Evolutionary conservation across 92 coral and sea anemone genomes (phyloP), one percentile per base, ranked within the genome.

Genomic region (Micromussa lordhowensis): DNA sequence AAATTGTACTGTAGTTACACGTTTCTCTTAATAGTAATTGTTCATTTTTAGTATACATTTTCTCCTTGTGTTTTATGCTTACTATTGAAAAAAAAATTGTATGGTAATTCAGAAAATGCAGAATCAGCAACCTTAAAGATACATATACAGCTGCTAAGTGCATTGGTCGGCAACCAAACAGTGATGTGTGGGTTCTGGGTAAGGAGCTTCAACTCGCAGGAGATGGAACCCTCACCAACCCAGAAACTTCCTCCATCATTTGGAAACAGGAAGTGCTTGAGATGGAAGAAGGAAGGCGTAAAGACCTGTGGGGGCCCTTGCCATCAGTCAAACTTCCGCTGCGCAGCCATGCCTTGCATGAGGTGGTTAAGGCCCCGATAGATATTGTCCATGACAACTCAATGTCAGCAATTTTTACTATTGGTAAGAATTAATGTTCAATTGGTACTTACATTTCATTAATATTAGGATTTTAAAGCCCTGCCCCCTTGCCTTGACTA

Each of bases 361-460:
- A 36, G 29, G 1, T 58, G 77, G 15, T 83, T 0, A 53, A 68
- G 30, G 36, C 81, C 49, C 35, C 77, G 30, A 4, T 40, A 18
- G 4, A 16, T 18, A 89, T 88, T 2, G 32, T 89, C 1, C 85
- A 89, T 59, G 75, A 89, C 34, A 89, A 89, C 51, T 38, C 34
- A 2, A 74, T 83, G 84, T 85, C 88, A 31, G 92, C 64, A 14
- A 40, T 89, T 4, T 89, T 89, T 51, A 75, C 89, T 13, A 89
- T 83, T 3, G 92, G 92, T 89, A 88, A 5, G 48, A 4, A 69
- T 14, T 69, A 2, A 24, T 32, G n/a, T 69, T 1, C 6, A 36
- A 36, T 36, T 36, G 2, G 40, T 36, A 36, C 40, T 36, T 36
- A 36, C n/a, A n/a, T n/a, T n/a, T n/a, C n/a, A n/a, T n/a, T n/a